Base-by-base conservation (phyloP, 37 sponge, comb jelly and placozoan species). In the Chondrilla cf. caribensis region DNA sequence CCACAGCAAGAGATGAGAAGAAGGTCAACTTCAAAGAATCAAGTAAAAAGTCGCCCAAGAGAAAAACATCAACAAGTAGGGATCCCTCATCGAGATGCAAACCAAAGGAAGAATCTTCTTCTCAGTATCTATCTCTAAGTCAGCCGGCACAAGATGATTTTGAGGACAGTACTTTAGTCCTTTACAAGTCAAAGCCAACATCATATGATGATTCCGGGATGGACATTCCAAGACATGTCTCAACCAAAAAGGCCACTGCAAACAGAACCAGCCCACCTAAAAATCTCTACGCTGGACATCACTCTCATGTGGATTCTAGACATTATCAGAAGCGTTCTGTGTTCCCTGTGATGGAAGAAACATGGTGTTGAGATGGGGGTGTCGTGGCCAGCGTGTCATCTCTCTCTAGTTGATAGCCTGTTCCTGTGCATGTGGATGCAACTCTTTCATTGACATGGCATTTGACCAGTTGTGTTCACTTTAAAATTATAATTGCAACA, bases 81-180 rank as follows among this genome's bases (percentile, higher is more conserved):
- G 15, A 28, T 28, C 64, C 64, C 5, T n/a, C 25, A 62, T 6
- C 6, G 6, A 62, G 25, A 62, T 6, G 18, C 25, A 62, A 62
- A 62, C 64, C 6, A 28, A 15, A 9, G 24, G 68, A 67, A 26
- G 68, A 67, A 17, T 8, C 31, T 18, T 33, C n/a, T 67, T n/a
- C 1, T 21, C 19, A 22, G 43, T 24, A 42, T 22, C 36, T 40
- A 2, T 43, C 76, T 21, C 43, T 73, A 24, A 73, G 76, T 43
- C 76, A 73, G 44, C 76, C 76, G 21, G 41, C 76, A 42, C 43
- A 73, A 8, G 76, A 73, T 21, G 43, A 40, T 11, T 43, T 21
- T 38, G 76, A 73, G 11, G 76, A 73, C 44, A 24, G 24, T 38
- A 73, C 76, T 4, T 22, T 73, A 2, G 76, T 73, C 1, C 43